phyloP scores from a whole-genome alignment of 2,797 vertebrate genomes.

The Rhincodon typus region DNA sequence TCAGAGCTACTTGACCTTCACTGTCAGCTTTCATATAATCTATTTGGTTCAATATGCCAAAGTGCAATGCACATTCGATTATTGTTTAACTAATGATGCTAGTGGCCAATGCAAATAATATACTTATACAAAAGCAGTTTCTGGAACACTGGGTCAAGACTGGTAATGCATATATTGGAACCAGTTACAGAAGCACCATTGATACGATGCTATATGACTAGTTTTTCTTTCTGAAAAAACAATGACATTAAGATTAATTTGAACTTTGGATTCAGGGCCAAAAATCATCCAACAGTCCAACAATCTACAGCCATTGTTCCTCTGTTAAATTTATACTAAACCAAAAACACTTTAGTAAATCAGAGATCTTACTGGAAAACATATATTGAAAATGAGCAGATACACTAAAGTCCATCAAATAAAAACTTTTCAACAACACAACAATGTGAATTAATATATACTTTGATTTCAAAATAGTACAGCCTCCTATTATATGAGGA shows the following conservation, averaged over 20 bases:
- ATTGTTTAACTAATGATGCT: background rate
- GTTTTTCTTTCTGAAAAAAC: background rate
- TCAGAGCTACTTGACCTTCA: background rate
- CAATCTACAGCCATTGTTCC: background rate
- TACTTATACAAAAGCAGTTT: background rate
- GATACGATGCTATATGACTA: background rate
- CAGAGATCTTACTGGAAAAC: background rate
- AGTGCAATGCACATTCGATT: background rate
- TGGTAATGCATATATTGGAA: background rate
- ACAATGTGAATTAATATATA: background rate
- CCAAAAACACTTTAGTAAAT: background rate
- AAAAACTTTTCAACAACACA: background rate
- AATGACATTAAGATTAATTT: background rate
- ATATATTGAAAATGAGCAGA: background rate
- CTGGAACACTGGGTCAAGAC: background rate
- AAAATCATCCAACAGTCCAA: background rate
- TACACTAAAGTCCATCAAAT: background rate
- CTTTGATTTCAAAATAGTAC: background rate
- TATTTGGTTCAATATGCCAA: background rate
- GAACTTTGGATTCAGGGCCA: background rate
- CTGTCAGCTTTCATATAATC: background rate
- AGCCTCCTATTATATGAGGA: background rate
- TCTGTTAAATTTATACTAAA: background rate
- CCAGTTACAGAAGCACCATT: background rate
- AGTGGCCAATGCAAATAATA: background rate